Base-by-base conservation (phyloP, 2,797 vertebrate genomes). In the Sylvilagus floridanus region DNA sequence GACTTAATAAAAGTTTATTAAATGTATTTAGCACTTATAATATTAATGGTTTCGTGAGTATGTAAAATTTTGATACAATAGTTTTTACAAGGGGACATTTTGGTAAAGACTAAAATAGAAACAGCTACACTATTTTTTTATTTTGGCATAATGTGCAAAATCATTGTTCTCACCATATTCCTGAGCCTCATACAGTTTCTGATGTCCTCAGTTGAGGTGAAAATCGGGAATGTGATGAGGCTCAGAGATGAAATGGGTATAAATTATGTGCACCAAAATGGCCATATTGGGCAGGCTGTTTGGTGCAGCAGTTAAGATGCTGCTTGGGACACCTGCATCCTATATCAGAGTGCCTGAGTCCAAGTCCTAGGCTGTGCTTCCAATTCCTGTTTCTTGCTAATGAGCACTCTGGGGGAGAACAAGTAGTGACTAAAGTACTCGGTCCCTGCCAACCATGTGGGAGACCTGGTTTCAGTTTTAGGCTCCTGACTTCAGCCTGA, bases 51-150 rank as follows among this genome's bases (percentile, higher is more conserved):
- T 71, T 77, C 65, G 68, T 26, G n/a, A 88, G 11, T 79, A 75
- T 50, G 5, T 79, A 79, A 91, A 91, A 35, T 87, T 91, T 73
- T 35, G 24, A 78, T 35, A 9, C 26, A 47, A 26, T 88, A 26
- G 6, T 94, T 94, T 94, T 63, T 50, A 66, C 72, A 37, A 91
- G 21, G 42, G 8, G 22, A 52, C 32, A 88, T 91, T 95, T 84
- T 84, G 42, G 26, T 63, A 63, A 28, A 91, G 66, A 84, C 52
- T 71, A 47, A 85, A 79, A 72, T 73, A 81, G 37, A 88, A 88
- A 88, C 8, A 72, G 35, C 4, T 47, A 47, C 7, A 13, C 13
- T 26, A 30, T 79, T 60, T 75, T 57, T 91, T 79, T 30, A 88
- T 83, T 90, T 86, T 88, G 57, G 78, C 2, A 84, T 68, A 91